Conservation (phyloP, 2,888 invertebrate species). For the Gerris lacustris region DNA sequence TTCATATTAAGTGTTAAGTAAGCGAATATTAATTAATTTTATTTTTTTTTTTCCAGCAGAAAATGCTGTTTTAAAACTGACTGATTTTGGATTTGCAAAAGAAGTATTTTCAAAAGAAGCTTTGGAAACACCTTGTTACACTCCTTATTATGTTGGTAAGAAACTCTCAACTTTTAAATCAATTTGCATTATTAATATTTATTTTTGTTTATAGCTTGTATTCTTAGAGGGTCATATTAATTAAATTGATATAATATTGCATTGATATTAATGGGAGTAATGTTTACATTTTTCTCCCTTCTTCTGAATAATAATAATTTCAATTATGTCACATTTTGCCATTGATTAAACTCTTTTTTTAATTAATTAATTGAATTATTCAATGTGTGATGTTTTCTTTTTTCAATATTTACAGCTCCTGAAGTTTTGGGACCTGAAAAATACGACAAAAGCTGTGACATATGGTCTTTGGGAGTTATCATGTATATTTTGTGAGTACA, state of each 20-base stretch:
- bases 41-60: slow-evolving; percentile 37
- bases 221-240: too few relatives aligned
- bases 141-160: slow-evolving; percentile 82
- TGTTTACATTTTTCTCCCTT: too few relatives aligned
- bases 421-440: slow-evolving; percentile 93
- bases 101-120: slow-evolving; percentile 77
- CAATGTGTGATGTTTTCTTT: too few relatives aligned
- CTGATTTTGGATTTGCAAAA: slow-evolving; percentile 99
- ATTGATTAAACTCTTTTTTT: too few relatives aligned
- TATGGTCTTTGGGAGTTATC: slow-evolving; percentile 97
- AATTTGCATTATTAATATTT: background rate
- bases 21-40: background rate
- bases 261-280: too few relatives aligned
- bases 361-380: too few relatives aligned
- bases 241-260: too few relatives aligned
- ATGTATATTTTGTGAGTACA: slow-evolving; percentile 86
- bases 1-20: too few relatives aligned
- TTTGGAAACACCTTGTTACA: slow-evolving; percentile 95
- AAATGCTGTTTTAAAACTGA: slow-evolving; percentile 80
- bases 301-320: too few relatives aligned
- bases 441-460: slow-evolving; percentile 97
- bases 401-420: slow-evolving; percentile 41
- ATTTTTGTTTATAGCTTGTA: background rate
- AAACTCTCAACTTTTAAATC: background rate
- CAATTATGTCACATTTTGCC: too few relatives aligned